A percentile compares a stretch with the other conserved stretches of the same genome.
Evolutionary conservation across 2,888 invertebrate species (phyloP).

Genomic region (Monoplex corrugatus): DNA sequence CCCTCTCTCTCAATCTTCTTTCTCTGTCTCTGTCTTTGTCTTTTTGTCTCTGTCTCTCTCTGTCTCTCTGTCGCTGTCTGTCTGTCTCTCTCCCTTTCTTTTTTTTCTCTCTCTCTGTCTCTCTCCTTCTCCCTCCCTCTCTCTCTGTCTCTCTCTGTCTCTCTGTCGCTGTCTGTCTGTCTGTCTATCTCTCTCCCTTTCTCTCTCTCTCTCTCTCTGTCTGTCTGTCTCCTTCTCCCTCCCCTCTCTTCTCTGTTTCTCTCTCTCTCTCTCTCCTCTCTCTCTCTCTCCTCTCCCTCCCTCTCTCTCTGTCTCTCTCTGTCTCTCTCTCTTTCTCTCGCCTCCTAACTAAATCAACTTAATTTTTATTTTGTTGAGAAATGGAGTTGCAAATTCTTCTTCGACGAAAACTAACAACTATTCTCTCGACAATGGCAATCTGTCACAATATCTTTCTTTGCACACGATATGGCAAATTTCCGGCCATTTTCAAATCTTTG

Average conservation of each 20-base stretch:
- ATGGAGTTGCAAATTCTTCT: no score
- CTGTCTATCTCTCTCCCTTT: background rate
- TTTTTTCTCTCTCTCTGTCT: background rate
- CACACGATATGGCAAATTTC: no score
- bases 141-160: background rate
- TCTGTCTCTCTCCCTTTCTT: background rate
- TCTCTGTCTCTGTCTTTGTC: background rate
- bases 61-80: background rate
- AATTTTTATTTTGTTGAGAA: no score
- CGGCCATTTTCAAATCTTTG: no score
- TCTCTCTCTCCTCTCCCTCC: background rate
- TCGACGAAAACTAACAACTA: no score
- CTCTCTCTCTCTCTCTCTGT: background rate
- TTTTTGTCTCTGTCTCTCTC: background rate
- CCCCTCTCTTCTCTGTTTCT: background rate
- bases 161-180: background rate
- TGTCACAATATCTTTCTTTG: no score
- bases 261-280: background rate
- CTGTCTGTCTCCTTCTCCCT: background rate
- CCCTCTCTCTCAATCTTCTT: background rate
- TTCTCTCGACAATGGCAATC: no score
- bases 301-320: background rate
- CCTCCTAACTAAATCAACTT: no score
- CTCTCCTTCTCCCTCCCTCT: background rate
- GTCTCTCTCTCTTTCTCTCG: no score